These are phyloP conservation scores for Brachionus asplanchnoidis DNA, from an alignment of 1,140 invertebrate genomes.

Conservation along the genomic window DNA sequence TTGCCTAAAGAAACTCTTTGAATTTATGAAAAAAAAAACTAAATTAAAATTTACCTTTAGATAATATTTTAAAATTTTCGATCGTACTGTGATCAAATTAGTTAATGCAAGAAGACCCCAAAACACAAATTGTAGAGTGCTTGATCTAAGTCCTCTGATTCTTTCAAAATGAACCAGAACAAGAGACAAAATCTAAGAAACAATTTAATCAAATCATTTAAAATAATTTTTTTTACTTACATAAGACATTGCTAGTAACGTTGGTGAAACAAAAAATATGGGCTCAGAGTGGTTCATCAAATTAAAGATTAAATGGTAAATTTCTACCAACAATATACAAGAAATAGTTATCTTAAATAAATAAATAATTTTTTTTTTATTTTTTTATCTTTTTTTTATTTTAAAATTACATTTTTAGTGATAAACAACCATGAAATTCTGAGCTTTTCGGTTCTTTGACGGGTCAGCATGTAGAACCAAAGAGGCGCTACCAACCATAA, in stretches of 20 bases:
- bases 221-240: neutral
- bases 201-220: neutral
- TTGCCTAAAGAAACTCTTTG: neutral
- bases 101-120: neutral
- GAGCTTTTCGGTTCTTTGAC: neutral
- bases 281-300: neutral
- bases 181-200: neutral
- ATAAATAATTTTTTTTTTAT: neutral
- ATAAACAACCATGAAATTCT: conserved; percentile 26
- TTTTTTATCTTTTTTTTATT: neutral
- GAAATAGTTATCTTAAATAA: neutral
- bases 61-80: conserved; percentile 6
- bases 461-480: conserved; percentile 41
- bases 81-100: conserved; percentile 12
- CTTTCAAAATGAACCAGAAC: neutral
- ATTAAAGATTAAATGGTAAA: neutral
- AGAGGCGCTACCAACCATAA: conserved; percentile 31
- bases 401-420: neutral
- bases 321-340: neutral
- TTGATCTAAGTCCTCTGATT: conserved; percentile 25
- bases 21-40: neutral
- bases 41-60: neutral
- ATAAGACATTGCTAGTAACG: neutral
- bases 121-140: conserved; percentile 13
- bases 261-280: neutral